phyloP scores from a whole-genome alignment of 2,888 invertebrate species.

The Drosophila putrida region DNA sequence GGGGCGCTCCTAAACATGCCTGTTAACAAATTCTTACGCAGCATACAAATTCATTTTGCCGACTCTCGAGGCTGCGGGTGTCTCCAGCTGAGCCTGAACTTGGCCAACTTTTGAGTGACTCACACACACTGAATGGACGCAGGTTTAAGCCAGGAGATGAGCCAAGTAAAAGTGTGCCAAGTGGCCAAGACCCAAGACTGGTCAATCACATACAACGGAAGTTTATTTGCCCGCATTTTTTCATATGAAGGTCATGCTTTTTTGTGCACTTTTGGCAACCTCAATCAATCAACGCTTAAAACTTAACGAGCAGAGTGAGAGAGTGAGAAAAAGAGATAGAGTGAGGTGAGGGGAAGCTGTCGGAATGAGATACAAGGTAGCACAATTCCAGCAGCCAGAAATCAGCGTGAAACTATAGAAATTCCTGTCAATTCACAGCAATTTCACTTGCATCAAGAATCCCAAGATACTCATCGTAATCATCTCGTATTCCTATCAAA shows the following conservation, averaged over 20 bases:
- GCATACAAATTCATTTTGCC: constrained; percentile 44
- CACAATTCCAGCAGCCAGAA: constrained; percentile 43
- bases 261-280: constrained; percentile 60
- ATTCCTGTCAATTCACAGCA: constrained; percentile 20
- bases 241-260: constrained; percentile 68
- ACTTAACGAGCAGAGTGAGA: constrained; percentile 55
- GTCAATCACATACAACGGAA: constrained; percentile 58
- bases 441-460: constrained; percentile 44
- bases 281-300: constrained; percentile 69
- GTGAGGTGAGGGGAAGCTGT: not conserved
- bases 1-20: constrained; percentile 67
- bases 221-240: constrained; percentile 78
- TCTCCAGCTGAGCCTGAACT: constrained; percentile 76
- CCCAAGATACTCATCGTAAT: constrained; percentile 21
- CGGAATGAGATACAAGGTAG: constrained; percentile 14
- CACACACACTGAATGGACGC: constrained; percentile 40
- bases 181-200: constrained; percentile 48
- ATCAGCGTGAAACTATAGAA: constrained; percentile 11
- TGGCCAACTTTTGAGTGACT: constrained; percentile 69
- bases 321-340: not conserved
- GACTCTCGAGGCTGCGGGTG: constrained; percentile 31
- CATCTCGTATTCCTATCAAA: constrained; percentile 32
- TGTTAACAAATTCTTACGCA: constrained; percentile 78
- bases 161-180: constrained; percentile 76
- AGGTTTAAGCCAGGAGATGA: constrained; percentile 41